phyloP scores from a whole-genome alignment of 23 tunicate genomes.

The Clavelina lepadiformis region DNA sequence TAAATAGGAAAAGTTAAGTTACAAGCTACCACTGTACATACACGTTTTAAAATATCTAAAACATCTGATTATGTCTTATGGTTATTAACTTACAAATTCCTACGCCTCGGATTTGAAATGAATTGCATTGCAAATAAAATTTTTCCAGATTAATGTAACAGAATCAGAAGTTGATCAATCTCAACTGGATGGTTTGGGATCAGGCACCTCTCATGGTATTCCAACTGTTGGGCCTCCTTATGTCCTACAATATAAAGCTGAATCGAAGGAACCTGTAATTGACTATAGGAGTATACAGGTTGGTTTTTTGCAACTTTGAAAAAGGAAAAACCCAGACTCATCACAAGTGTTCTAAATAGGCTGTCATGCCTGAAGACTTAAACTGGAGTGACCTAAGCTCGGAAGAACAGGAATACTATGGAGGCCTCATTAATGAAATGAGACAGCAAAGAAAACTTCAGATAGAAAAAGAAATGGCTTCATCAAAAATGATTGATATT shows the following conservation, averaged over 20 bases:
- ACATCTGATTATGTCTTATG: too few relatives aligned
- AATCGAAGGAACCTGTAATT: conserved; percentile 35
- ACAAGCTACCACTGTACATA: too few relatives aligned
- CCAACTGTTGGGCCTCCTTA: conserved; percentile 61
- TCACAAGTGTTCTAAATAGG: too few relatives aligned
- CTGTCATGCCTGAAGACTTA: conserved; percentile 14
- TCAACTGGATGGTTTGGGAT: conserved; percentile 3
- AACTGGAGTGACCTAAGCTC: not conserved
- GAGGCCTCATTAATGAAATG: conserved; percentile 3
- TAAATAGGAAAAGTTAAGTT: too few relatives aligned
- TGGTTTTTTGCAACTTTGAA: not conserved
- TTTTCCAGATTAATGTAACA: conserved; percentile 7
- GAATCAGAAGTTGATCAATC: too few relatives aligned
- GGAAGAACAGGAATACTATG: conserved; percentile 8
- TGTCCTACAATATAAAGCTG: conserved; percentile 66
- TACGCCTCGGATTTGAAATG: too few relatives aligned
- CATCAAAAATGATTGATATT: conserved; percentile 38
- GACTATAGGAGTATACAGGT: conserved; percentile 55
- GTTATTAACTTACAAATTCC: too few relatives aligned
- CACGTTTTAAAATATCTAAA: too few relatives aligned
- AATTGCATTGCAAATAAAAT: too few relatives aligned
- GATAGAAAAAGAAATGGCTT: too few relatives aligned
- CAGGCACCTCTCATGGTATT: not conserved
- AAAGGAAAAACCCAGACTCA: not conserved
- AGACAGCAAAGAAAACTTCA: not conserved